phyloP scores from a whole-genome alignment of 1,140 invertebrate species.

The Delia radicum region DNA sequence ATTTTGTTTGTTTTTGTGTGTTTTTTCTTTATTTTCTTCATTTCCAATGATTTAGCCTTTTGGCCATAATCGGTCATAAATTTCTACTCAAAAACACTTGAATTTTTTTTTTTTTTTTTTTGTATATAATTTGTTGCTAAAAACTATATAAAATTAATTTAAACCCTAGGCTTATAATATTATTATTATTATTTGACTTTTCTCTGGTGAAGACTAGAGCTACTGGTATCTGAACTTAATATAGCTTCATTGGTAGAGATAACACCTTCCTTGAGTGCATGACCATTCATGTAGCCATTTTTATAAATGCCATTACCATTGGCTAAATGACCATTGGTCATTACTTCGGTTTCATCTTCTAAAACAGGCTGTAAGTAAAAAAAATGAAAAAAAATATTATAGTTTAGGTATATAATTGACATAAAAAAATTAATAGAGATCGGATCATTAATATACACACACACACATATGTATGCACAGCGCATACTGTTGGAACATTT shows the following conservation, averaged over 20 bases:
- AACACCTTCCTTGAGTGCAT: constrained; percentile 43
- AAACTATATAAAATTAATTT: constrained; percentile 28
- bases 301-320: constrained; percentile 32
- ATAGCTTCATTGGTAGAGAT: constrained; percentile 50
- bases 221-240: constrained; percentile 54
- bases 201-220: constrained; percentile 55
- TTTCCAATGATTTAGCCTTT: background rate
- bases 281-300: constrained; percentile 36
- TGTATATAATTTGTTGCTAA: constrained; percentile 24
- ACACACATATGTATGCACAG: too few relatives aligned
- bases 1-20: background rate
- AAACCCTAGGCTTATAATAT: constrained; percentile 5
- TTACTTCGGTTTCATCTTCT: constrained; percentile 50
- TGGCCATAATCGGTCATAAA: too few relatives aligned
- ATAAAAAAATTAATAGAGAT: too few relatives aligned
- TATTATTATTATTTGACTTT: constrained; percentile 53
- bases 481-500: too few relatives aligned
- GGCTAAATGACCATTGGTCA: constrained; percentile 34
- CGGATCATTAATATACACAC: too few relatives aligned
- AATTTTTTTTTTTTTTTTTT: constrained; percentile 23
- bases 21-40: background rate
- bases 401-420: too few relatives aligned
- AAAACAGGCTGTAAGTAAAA: constrained; percentile 56
- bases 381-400: constrained; percentile 6
- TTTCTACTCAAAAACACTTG: too few relatives aligned